phyloP scores from a whole-genome alignment of 2,888 invertebrate species.

The Dicranocentrus wangi region DNA sequence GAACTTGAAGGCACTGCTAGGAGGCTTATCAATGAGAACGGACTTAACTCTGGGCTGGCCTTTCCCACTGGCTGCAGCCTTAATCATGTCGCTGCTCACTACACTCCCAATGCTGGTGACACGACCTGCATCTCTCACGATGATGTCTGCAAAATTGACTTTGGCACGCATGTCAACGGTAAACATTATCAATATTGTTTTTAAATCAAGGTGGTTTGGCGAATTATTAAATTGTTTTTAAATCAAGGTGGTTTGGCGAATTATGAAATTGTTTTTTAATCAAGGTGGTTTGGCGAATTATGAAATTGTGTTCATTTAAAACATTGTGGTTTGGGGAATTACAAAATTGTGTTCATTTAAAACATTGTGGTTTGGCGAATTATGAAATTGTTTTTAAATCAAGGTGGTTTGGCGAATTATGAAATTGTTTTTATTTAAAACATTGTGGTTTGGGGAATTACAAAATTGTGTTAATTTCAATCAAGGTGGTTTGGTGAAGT shows the following conservation, averaged over 20 bases:
- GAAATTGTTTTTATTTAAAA: not conserved
- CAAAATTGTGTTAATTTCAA: slow-evolving; percentile 25
- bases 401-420: too few relatives aligned
- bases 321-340: too few relatives aligned
- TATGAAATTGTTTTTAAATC: not conserved
- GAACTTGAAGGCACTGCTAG: slow-evolving; percentile 94
- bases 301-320: not conserved
- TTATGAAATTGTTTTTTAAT: not conserved
- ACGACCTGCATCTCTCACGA: slow-evolving; percentile 93
- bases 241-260: too few relatives aligned
- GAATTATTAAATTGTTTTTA: too few relatives aligned
- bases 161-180: slow-evolving; percentile 98
- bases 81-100: slow-evolving; percentile 99
- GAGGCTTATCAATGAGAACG: slow-evolving; percentile 91
- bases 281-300: too few relatives aligned
- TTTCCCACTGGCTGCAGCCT: slow-evolving; percentile 93
- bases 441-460: not conserved
- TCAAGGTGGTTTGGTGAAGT: too few relatives aligned
- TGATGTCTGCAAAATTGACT: slow-evolving; percentile 99
- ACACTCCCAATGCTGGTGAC: slow-evolving; percentile 99
- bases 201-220: slow-evolving; percentile 5
- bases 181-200: slow-evolving; percentile 46
- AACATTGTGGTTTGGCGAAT: too few relatives aligned
- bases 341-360: too few relatives aligned
- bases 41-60: slow-evolving; percentile 92